Conservation (phyloP, 37 sponge, comb jelly and placozoan genomes). For the Spongia lamella region DNA sequence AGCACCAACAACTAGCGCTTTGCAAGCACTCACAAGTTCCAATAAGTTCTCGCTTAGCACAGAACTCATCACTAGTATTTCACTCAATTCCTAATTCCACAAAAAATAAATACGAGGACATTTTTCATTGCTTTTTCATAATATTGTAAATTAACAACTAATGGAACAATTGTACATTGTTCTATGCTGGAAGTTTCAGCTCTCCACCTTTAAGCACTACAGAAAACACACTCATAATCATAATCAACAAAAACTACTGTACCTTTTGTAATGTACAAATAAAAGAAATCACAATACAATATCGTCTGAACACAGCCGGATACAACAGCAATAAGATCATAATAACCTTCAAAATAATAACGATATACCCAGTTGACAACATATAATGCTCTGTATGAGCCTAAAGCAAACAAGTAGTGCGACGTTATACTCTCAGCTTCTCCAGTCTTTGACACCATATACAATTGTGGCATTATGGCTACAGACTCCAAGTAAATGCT, state of each 20-base stretch:
- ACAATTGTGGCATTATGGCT: constrained; percentile 97
- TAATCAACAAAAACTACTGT: not conserved
- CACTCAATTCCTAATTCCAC: too few relatives aligned
- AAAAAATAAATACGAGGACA: too few relatives aligned
- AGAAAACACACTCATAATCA: constrained; percentile 12
- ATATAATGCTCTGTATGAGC: constrained; percentile 92
- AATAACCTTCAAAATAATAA: constrained; percentile 92
- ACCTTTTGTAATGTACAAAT: constrained; percentile 99
- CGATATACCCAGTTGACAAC: constrained; percentile 96
- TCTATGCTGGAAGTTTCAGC: constrained; percentile 79
- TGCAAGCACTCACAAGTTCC: too few relatives aligned
- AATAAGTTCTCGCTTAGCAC: too few relatives aligned
- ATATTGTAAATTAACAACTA: too few relatives aligned
- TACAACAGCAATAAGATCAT: constrained; percentile 93
- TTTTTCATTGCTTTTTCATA: too few relatives aligned
- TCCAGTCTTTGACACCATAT: constrained; percentile 99
- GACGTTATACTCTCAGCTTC: constrained; percentile 98
- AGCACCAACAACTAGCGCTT: constrained; percentile 91
- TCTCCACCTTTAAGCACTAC: constrained; percentile 87
- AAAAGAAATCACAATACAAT: constrained; percentile 99
- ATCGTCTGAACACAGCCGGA: constrained; percentile 97
- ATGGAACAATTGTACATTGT: too few relatives aligned
- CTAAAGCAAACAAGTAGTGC: constrained; percentile 98
- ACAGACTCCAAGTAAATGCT: constrained; percentile 97
- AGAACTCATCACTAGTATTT: too few relatives aligned